Conservation (phyloP, 2,888 invertebrate genomes). For the Scaptomyza polygonia region DNA sequence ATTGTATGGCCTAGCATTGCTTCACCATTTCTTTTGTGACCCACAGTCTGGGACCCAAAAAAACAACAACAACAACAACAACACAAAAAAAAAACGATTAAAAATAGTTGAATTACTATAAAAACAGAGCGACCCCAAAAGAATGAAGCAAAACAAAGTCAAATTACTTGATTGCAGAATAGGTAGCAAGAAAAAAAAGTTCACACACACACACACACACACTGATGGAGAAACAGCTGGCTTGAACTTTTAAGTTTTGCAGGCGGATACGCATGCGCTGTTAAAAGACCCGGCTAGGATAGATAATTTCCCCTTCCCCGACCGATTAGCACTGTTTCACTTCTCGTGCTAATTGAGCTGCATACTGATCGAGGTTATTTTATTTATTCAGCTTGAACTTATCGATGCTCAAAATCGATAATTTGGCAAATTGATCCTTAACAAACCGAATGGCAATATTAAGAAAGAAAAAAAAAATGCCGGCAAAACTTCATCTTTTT, state of each 20-base stretch:
- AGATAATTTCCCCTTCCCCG: constrained; percentile 9
- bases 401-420: constrained; percentile 13
- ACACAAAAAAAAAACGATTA: constrained; percentile 12
- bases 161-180: constrained; percentile 44
- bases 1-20: constrained; percentile 40
- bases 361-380: neutral
- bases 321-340: neutral
- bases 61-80: neutral
- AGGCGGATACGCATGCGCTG: constrained; percentile 48
- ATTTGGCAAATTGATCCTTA: neutral
- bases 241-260: constrained; percentile 51
- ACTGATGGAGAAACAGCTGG: constrained; percentile 17
- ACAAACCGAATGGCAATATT: constrained; percentile 9
- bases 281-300: constrained; percentile 9
- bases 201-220: constrained; percentile 15
- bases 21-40: constrained; percentile 58
- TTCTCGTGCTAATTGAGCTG: neutral
- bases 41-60: constrained; percentile 37
- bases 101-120: constrained; percentile 14
- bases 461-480: constrained; percentile 11
- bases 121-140: constrained; percentile 47
- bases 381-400: neutral
- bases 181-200: constrained; percentile 21
- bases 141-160: constrained; percentile 50
- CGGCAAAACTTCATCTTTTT: constrained; percentile 12